Evolutionary conservation across 2,888 invertebrate genomes (phyloP), one percentile per base, ranked within the genome.

Genomic region (Acanthococcus lagerstroemiae): DNA sequence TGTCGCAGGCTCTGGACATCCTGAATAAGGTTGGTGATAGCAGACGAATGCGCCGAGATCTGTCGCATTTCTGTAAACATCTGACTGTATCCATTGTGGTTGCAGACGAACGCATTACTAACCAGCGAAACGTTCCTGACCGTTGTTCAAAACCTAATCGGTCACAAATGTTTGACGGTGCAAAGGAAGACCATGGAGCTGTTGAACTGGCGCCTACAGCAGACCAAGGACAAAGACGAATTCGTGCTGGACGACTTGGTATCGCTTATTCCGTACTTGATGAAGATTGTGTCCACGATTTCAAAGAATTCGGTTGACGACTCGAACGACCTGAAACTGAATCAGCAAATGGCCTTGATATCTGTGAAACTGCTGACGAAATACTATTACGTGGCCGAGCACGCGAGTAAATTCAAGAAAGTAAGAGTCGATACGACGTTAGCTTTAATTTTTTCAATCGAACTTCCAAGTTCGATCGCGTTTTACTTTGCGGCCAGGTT

Each of bases 101-200:
- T 45, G 4, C 26, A 70, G 70, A 67, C 67, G 3, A 72, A 71
- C 61, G 71, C 84, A 15, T 74, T 95, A 55, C 75, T 95, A 15
- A 87, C 92, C 0, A 84, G 87, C 0, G 80, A 83, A 19, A 84
- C 90, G 79, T 91, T 95, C 75, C 76, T 95, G 21, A 80, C 83
- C 46, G 90, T 92, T 0, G 80, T 93, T 1, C 81, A 84, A 69
- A 84, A 86, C 0, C 77, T 96, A 60, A 76, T 88, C 72, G 80
- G 82, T 56, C 87, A 91, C 73, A 83, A 84, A 45, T 75, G 88
- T 22, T 76, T 83, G 15, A 83, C 84, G 5, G 86, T 95, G 0
- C 82, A 87, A 69, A 82, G 87, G 67, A 87, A 91, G 74, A 84
- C 90, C 0, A 81, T 96, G 77, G 95, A 95, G 72, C 76, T 96